A percentile compares a stretch with the other conserved stretches of the same genome.
These are phyloP conservation scores for Engraulis encrasicolus DNA, from an alignment of 2,113 vertebrate species.

Conservation along the genomic window DNA sequence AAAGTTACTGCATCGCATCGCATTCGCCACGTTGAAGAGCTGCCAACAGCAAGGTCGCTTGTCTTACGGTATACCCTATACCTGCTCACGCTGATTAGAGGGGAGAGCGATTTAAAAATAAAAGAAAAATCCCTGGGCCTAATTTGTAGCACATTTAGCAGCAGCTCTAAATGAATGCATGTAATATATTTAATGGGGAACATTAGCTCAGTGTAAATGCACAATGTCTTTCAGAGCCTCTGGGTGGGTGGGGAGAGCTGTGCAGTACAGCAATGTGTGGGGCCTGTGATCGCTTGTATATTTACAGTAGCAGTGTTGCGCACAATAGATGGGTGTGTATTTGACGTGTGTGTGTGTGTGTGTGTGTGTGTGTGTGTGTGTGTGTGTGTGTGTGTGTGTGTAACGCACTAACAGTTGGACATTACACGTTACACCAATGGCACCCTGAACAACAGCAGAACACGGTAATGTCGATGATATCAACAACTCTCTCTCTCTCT, in stretches of 20 bases:
- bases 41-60: neutral
- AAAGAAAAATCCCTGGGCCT: neutral
- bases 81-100: too few species aligned
- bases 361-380: slow-evolving; percentile 10
- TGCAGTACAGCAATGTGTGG: too few species aligned
- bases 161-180: neutral
- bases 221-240: neutral
- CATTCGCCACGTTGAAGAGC: neutral
- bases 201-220: neutral
- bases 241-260: neutral
- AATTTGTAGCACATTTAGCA: neutral
- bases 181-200: neutral
- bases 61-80: neutral
- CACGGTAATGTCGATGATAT: too few species aligned
- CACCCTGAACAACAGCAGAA: too few species aligned
- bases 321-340: neutral
- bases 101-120: too few species aligned
- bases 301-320: neutral
- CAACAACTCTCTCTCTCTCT: neutral
- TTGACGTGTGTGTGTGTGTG: neutral
- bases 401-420: neutral
- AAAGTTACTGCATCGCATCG: neutral
- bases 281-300: too few species aligned
- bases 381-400: slow-evolving; percentile 20
- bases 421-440: too few species aligned